phyloP scores from a whole-genome alignment of 1,140 invertebrate genomes.

The Pseudachorutes palmiensis region DNA sequence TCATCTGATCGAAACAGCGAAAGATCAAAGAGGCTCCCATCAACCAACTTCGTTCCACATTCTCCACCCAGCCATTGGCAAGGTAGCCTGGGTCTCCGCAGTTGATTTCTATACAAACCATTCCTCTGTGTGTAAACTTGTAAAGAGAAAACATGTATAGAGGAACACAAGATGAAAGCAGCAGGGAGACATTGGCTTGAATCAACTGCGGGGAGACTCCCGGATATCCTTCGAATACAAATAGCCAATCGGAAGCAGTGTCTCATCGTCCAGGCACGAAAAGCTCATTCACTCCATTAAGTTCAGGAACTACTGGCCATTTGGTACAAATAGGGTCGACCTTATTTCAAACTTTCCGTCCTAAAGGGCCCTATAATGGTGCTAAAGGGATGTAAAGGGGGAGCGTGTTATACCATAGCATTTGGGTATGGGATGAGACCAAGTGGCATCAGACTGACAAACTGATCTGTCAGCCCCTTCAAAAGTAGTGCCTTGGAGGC shows the following conservation, averaged over 20 bases:
- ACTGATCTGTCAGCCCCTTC: slow-evolving; percentile 38
- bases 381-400: not conserved
- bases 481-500: slow-evolving; percentile 41
- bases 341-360: no score
- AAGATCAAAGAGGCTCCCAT: slow-evolving; percentile 50
- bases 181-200: not conserved
- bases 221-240: slow-evolving; percentile 3
- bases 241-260: slow-evolving; percentile 16
- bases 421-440: slow-evolving; percentile 52
- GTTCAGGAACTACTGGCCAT: no score
- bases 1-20: slow-evolving; percentile 44
- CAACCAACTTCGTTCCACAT: slow-evolving; percentile 45
- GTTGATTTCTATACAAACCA: slow-evolving; percentile 48
- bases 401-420: slow-evolving; percentile 47
- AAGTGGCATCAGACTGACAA: slow-evolving; percentile 51
- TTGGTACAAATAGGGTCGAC: no score
- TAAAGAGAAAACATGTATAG: not conserved
- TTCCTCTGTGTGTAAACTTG: not conserved
- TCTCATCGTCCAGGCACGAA: slow-evolving; percentile 8
- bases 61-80: slow-evolving; percentile 45
- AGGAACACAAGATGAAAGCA: not conserved
- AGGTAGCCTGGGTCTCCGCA: slow-evolving; percentile 48
- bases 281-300: no score
- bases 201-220: not conserved
- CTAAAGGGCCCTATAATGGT: no score